Conservation (phyloP, 2,113 vertebrate genomes). For the Macheiramphus alcinus region DNA sequence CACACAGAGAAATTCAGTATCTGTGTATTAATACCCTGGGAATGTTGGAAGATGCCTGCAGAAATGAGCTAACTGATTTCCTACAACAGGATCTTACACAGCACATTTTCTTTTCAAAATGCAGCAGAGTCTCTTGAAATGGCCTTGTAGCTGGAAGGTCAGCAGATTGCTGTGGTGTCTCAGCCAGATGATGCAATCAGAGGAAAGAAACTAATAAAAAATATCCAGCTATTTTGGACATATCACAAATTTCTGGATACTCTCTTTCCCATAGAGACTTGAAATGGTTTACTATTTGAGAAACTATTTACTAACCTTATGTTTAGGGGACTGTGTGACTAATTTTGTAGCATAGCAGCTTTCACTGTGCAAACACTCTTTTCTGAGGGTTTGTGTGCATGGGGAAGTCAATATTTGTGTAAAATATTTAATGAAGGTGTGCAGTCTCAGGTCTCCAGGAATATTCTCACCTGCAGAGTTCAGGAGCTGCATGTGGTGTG, state of each 20-base stretch:
- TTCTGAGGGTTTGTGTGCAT: background rate
- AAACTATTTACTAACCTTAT: conserved; percentile 5
- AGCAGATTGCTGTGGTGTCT: background rate
- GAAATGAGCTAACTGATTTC: background rate
- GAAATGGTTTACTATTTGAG: conserved; percentile 24
- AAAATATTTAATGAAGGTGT: conserved; percentile 66
- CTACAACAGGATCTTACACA: background rate
- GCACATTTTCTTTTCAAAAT: background rate
- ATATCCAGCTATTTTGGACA: background rate
- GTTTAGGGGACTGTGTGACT: conserved; percentile 1
- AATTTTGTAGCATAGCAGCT: background rate
- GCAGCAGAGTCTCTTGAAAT: background rate
- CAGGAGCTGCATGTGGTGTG: background rate
- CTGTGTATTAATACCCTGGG: background rate
- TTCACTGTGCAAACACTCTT: conserved; percentile 42
- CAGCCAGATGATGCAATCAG: background rate
- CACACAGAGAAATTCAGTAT: background rate
- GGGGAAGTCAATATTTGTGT: conserved; percentile 67
- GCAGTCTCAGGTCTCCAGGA: conserved; percentile 4
- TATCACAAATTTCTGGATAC: background rate
- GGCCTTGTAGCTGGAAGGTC: background rate
- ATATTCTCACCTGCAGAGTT: conserved; percentile 27
- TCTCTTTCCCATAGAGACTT: conserved; percentile 25
- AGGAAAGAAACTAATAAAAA: conserved; percentile 2
- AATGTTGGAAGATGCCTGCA: background rate